Conservation (phyloP, 2,113 vertebrate genomes). For the Dromas ardeola region DNA sequence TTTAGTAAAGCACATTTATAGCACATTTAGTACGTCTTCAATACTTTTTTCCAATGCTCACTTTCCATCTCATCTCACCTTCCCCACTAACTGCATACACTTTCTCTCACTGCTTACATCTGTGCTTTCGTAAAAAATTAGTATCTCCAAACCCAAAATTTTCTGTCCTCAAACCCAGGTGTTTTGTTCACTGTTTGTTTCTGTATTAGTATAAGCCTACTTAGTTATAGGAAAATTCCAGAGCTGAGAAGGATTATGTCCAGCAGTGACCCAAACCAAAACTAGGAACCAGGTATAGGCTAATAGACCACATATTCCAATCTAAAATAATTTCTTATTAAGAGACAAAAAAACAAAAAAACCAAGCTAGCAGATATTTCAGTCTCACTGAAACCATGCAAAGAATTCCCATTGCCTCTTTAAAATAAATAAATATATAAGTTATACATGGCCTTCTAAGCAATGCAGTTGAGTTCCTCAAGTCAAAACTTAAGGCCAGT, state of each 20-base stretch:
- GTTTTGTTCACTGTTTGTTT: background rate
- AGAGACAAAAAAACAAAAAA: background rate
- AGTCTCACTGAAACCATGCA: conserved; percentile 18
- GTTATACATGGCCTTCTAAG: background rate
- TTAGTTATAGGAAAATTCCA: background rate
- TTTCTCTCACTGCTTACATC: conserved; percentile 41
- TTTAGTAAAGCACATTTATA: background rate
- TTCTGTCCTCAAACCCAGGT: background rate
- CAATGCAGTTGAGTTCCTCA: background rate
- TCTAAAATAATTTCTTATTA: background rate
- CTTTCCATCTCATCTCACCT: background rate
- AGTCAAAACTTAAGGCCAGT: background rate
- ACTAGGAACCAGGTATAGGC: background rate
- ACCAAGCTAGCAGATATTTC: background rate
- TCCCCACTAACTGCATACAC: background rate
- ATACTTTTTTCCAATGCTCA: background rate
- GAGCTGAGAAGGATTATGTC: background rate
- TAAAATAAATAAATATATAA: conserved; percentile 44
- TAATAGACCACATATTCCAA: background rate
- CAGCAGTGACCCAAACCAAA: background rate
- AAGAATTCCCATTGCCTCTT: conserved; percentile 30
- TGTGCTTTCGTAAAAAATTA: conserved; percentile 26
- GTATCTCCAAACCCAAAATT: background rate
- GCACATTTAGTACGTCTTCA: background rate
- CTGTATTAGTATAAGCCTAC: background rate